Percentiles rank a stretch among this genome's conserved stretches.
These are phyloP conservation scores for Hylaeus anthracinus DNA, from an alignment of 1,140 invertebrate genomes.

Conservation along the genomic window DNA sequence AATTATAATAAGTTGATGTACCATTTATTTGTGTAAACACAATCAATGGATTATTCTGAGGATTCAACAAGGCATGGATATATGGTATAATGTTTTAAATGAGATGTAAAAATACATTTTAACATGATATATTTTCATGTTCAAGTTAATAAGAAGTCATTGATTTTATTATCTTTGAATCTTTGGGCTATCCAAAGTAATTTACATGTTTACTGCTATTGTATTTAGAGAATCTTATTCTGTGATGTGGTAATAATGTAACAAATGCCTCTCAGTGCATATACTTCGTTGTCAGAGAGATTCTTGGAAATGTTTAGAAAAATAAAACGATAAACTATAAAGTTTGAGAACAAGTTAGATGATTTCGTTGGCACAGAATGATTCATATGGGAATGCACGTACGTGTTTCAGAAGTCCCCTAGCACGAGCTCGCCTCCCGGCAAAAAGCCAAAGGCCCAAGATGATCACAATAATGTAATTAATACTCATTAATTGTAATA, in stretches of 20 bases:
- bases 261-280: conserved; percentile 1
- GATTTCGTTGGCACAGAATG: conserved; percentile 55
- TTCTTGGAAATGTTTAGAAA: conserved; percentile 9
- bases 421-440: conserved; percentile 78
- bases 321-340: conserved; percentile 22
- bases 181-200: conserved; percentile 41
- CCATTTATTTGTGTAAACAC: conserved; percentile 38
- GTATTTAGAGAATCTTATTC: conserved; percentile 44
- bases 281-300: conserved; percentile 5
- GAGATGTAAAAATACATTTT: conserved; percentile 29
- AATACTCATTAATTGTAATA: conserved; percentile 78
- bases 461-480: conserved; percentile 79
- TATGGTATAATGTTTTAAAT: conserved; percentile 37
- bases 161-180: conserved; percentile 41
- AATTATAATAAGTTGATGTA: conserved; percentile 35
- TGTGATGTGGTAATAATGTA: conserved; percentile 37
- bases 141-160: conserved; percentile 39
- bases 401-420: conserved; percentile 79
- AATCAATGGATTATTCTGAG: conserved; percentile 41
- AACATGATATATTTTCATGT: conserved; percentile 28
- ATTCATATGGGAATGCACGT: conserved; percentile 76
- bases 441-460: conserved; percentile 79
- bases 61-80: conserved; percentile 49
- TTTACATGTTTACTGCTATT: conserved; percentile 46
- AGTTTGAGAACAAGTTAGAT: conserved; percentile 49